Base-by-base conservation (phyloP, 2,113 vertebrate genomes). In the Larimichthys polyactis region DNA sequence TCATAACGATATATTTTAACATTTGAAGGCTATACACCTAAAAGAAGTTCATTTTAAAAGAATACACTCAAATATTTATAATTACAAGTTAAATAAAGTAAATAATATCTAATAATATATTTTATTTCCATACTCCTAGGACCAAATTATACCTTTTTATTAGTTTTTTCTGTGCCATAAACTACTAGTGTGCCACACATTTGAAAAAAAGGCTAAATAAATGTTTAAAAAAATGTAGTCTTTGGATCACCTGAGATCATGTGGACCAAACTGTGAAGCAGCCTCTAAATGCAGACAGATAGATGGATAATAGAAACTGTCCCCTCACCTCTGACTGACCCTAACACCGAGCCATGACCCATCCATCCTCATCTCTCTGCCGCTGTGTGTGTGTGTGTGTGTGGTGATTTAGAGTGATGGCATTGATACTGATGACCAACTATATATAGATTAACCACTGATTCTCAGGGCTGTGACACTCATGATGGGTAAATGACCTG, bases 251-350 rank as follows among this genome's bases (percentile, higher is more conserved):
- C 51, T 1, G 0, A 11, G 22, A 36, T 63, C 36, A 71, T 43
- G 43, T 2, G 54, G 58, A 16, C 2, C 43, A 22, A 43, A 24
- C 43, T 17, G n/a, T 43, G 51, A 54, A 32, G 24, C 29, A 24
- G 49, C 36, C 20, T 43, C 67, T 16, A 76, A 81, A 71, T 67
- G 19, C 65, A 69, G 82, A 85, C 64, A 69, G 49, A 76, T 43
- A 22, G 63, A 81, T 65, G 58, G 71, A 84, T 78, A 72, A 75
- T 79, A 22, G 82, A 77, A 76, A 67, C 57, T 67, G 70, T 81
- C 49, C 46, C 14, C 62, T 92, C 82, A 93, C 91, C 92, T 87
- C 78, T 74, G 82, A 64, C 66, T 91, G 91, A 93, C 87, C 89
- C 71, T 17, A 60, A 67, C 78, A 81, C 77, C 52, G 11, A 77